phyloP scores from a whole-genome alignment of 2,113 vertebrate genomes.

The Delphinus delphis region DNA sequence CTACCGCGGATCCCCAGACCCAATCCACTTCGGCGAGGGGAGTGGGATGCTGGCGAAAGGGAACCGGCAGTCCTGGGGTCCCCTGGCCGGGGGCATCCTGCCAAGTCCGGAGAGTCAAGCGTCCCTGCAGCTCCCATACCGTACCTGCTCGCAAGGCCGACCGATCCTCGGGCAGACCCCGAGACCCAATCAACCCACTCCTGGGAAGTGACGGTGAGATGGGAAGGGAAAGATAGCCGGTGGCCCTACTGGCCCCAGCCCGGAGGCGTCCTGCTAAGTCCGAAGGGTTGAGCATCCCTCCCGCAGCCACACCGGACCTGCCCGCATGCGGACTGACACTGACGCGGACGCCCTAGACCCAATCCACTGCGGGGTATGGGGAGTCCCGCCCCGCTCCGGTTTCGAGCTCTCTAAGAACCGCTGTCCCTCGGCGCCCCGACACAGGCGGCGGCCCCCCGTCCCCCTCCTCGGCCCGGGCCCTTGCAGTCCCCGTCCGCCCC shows the following conservation, averaged over 20 bases:
- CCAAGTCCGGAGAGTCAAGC: background rate
- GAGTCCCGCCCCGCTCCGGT: background rate
- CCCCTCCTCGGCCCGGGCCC: background rate
- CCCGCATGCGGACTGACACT: background rate
- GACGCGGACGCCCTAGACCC: background rate
- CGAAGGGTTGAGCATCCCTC: constrained; percentile 39
- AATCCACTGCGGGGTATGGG: background rate
- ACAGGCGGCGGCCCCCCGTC: background rate
- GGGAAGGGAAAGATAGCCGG: background rate
- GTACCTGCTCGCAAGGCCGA: background rate
- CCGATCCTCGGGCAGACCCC: background rate
- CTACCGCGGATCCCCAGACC: background rate
- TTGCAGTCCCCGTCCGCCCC: background rate
- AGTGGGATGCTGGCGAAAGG: too few species aligned
- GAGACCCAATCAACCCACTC: background rate
- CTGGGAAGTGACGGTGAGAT: background rate
- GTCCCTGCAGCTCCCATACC: background rate
- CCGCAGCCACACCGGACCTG: background rate
- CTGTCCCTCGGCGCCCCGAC: background rate
- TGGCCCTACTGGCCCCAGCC: background rate
- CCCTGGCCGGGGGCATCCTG: background rate
- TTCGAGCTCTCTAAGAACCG: background rate
- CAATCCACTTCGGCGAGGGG: background rate
- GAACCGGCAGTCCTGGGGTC: background rate
- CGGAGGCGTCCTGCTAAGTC: background rate